A percentile compares a stretch with the other conserved stretches of the same genome.
phyloP scores from a whole-genome alignment of 2,113 vertebrate genomes.

The Clinocottus analis region DNA sequence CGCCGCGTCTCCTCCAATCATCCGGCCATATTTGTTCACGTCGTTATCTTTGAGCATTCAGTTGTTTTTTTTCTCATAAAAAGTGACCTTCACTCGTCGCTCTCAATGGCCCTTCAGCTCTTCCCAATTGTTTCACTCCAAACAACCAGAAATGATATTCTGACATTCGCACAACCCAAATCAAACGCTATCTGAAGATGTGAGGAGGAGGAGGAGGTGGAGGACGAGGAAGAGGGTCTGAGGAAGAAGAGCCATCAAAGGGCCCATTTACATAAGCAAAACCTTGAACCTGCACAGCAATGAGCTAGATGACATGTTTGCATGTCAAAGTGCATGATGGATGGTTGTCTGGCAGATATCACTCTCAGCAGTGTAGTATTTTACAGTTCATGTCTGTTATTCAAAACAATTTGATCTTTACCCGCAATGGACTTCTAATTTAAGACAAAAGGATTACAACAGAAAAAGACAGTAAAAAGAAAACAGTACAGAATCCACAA shows the following conservation, averaged over 20 bases:
- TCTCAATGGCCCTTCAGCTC: neutral
- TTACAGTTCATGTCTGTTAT: neutral
- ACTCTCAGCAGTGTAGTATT: neutral
- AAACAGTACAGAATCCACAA: too few relatives aligned
- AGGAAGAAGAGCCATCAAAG: conserved; percentile 17
- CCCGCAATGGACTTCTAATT: neutral
- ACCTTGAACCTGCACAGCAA: neutral
- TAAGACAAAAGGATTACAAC: too few relatives aligned
- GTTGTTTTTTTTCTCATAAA: neutral
- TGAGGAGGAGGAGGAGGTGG: neutral
- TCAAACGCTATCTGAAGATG: conserved; percentile 32
- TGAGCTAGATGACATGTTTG: conserved; percentile 25
- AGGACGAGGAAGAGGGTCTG: neutral
- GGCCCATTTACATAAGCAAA: conserved; percentile 10
- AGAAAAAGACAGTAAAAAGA: too few relatives aligned
- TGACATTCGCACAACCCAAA: neutral
- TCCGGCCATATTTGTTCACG: neutral
- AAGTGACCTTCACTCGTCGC: neutral
- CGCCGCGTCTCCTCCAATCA: neutral
- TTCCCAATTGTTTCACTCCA: neutral
- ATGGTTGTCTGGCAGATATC: conserved; percentile 15
- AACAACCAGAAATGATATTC: neutral
- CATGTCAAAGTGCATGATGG: conserved; percentile 8
- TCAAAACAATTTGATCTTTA: neutral
- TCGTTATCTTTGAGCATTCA: neutral